These are phyloP conservation scores for Caenorhabditis briggsae DNA, from an alignment of 1,140 invertebrate species.

Conservation along the genomic window DNA sequence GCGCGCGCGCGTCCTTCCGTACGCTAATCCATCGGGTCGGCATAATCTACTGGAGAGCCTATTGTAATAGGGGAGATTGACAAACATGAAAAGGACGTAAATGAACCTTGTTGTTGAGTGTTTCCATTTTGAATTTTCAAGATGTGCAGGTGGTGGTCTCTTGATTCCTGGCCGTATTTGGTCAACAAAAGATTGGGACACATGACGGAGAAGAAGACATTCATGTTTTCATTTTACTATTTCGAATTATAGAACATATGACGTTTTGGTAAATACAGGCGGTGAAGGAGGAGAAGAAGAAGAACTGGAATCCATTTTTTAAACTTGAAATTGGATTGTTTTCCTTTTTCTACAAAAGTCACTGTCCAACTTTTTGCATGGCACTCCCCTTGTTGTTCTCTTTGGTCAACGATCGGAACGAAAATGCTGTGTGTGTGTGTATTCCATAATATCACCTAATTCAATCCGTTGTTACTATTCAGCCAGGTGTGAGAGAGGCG, in stretches of 20 bases:
- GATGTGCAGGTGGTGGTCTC: constrained; percentile 5
- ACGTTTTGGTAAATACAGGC: constrained; percentile 51
- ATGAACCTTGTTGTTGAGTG: background rate
- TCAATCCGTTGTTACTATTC: background rate
- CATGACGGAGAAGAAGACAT: too few species aligned
- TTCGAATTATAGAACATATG: constrained; percentile 8
- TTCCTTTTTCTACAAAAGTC: background rate
- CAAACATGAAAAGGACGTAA: constrained; percentile 25
- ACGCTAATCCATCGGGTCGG: constrained; percentile 31
- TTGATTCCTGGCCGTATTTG: constrained; percentile 18
- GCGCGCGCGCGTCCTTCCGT: background rate
- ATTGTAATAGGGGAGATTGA: constrained; percentile 33
- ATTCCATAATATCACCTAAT: background rate
- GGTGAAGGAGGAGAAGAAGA: background rate
- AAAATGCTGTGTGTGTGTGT: background rate
- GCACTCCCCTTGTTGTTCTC: background rate
- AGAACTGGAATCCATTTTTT: constrained; percentile 17
- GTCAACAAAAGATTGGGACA: constrained; percentile 28
- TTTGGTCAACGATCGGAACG: background rate
- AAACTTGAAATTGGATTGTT: constrained; percentile 34
- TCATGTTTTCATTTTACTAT: constrained; percentile 21
- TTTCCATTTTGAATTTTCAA: background rate
- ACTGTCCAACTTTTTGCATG: too few species aligned
- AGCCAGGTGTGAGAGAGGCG: too few species aligned
- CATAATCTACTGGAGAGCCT: constrained; percentile 47